phyloP scores from a whole-genome alignment of 1,140 invertebrate genomes.

The Megathymus violae region DNA sequence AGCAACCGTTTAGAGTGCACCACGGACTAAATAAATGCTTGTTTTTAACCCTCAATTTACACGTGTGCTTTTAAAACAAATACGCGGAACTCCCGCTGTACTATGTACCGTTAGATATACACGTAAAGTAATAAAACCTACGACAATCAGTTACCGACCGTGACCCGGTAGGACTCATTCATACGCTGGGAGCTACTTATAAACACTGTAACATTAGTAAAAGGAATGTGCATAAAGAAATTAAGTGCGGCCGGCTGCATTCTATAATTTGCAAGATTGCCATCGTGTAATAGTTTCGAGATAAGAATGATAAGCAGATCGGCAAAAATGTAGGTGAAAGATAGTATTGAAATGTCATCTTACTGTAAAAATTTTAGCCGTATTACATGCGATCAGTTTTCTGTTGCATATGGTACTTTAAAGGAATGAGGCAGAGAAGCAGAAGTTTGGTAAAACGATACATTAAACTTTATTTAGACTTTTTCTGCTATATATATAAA shows the following conservation, averaged over 20 bases:
- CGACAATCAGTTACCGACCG: conserved; percentile 66
- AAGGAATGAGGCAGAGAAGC: too few species aligned
- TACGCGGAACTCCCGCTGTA: conserved; percentile 44
- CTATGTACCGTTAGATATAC: conserved; percentile 64
- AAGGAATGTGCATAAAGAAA: neutral
- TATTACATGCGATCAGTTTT: too few species aligned
- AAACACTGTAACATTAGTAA: neutral
- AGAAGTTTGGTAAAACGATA: too few species aligned
- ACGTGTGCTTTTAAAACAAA: conserved; percentile 22
- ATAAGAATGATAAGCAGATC: conserved; percentile 16
- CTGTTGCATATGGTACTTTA: neutral
- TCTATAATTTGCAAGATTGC: conserved; percentile 8
- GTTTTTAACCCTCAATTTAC: conserved; percentile 4
- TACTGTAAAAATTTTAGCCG: neutral
- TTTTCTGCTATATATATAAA: too few species aligned
- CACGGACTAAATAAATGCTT: conserved; percentile 8
- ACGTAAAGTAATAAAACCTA: conserved; percentile 55
- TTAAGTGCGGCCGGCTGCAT: conserved; percentile 17
- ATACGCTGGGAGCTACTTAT: neutral
- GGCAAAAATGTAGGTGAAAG: conserved; percentile 9
- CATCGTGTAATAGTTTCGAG: conserved; percentile 16
- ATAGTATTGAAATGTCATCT: neutral
- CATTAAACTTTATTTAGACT: too few species aligned
- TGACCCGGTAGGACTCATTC: conserved; percentile 53
- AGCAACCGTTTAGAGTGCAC: conserved; percentile 4